Conservation (phyloP, 2,888 invertebrate genomes). For the Trisateles emortualis region DNA sequence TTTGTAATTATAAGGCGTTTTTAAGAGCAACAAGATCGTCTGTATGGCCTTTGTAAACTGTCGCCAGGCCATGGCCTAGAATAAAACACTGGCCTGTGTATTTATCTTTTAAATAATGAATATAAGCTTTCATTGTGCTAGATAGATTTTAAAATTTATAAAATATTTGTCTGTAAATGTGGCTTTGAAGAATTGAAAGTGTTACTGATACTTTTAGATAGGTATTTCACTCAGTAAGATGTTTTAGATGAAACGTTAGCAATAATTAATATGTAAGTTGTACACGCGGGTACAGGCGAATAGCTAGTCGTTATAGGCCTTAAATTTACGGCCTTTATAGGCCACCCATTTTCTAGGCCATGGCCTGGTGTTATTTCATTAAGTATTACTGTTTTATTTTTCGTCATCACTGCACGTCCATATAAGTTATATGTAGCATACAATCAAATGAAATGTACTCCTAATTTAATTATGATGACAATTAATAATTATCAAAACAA, state of each 20-base stretch:
- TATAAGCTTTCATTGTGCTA: slow-evolving; percentile 23
- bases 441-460: slow-evolving; percentile 46
- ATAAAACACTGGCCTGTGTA: slow-evolving; percentile 5
- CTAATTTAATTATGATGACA: slow-evolving; percentile 46
- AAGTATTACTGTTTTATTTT: slow-evolving; percentile 26
- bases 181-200: slow-evolving; percentile 3
- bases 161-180: slow-evolving; percentile 13
- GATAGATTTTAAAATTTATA: slow-evolving; percentile 17
- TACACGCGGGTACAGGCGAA: slow-evolving; percentile 21
- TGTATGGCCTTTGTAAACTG: slow-evolving; percentile 6
- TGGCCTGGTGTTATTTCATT: slow-evolving; percentile 23
- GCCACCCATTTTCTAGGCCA: slow-evolving; percentile 18
- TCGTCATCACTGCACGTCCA: slow-evolving; percentile 46
- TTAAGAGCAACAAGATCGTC: slow-evolving; percentile 16
- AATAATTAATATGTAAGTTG: slow-evolving; percentile 45
- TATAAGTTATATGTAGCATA: slow-evolving; percentile 40
- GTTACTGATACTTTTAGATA: slow-evolving; percentile 10
- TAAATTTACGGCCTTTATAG: slow-evolving; percentile 9
- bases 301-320: slow-evolving; percentile 33
- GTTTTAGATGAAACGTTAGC: slow-evolving; percentile 29
- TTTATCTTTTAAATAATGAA: slow-evolving; percentile 14
- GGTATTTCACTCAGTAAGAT: slow-evolving; percentile 10
- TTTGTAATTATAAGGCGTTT: slow-evolving; percentile 5
- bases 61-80: slow-evolving; percentile 26
- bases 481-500: slow-evolving; percentile 43